Conservation (phyloP, 2,888 invertebrate genomes). For the Helicoverpa assulta region DNA sequence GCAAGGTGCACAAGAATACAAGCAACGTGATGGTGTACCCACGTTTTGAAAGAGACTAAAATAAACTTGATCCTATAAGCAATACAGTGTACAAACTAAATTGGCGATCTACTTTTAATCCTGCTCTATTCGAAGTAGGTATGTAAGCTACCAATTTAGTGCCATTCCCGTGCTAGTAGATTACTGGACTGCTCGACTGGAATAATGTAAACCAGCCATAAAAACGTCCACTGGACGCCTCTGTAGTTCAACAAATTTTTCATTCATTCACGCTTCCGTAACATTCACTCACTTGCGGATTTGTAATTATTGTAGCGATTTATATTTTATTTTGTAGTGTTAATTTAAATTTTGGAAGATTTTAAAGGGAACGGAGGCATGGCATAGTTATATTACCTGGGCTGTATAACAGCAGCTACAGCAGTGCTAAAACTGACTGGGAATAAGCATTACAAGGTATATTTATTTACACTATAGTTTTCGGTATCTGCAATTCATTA, state of each 20-base stretch:
- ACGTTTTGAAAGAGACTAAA: too few species aligned
- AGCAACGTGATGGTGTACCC: too few species aligned
- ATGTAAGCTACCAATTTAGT: too few species aligned
- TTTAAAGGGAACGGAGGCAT: constrained; percentile 9
- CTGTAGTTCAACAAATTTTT: neutral
- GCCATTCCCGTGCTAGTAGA: too few species aligned
- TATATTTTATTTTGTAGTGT: neutral
- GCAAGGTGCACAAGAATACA: too few species aligned
- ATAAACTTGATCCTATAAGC: too few species aligned
- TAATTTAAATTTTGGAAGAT: constrained; percentile 7
- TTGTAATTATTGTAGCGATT: neutral
- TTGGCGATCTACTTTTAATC: too few species aligned
- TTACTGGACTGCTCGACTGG: too few species aligned
- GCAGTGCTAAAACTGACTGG: neutral
- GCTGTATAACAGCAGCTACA: constrained; percentile 26
- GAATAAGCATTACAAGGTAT: neutral
- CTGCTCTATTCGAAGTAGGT: too few species aligned
- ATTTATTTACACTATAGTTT: neutral
- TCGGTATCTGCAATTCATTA: neutral
- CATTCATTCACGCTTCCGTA: neutral
- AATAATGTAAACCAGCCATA: too few species aligned
- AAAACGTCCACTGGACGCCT: too few species aligned
- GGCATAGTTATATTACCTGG: constrained; percentile 17
- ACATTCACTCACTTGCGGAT: neutral
- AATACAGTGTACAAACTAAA: too few species aligned